Percentiles rank a stretch among this genome's conserved stretches.
Evolutionary conservation across 1,140 invertebrate genomes (phyloP).

Genomic region (Subanguina moxae): DNA sequence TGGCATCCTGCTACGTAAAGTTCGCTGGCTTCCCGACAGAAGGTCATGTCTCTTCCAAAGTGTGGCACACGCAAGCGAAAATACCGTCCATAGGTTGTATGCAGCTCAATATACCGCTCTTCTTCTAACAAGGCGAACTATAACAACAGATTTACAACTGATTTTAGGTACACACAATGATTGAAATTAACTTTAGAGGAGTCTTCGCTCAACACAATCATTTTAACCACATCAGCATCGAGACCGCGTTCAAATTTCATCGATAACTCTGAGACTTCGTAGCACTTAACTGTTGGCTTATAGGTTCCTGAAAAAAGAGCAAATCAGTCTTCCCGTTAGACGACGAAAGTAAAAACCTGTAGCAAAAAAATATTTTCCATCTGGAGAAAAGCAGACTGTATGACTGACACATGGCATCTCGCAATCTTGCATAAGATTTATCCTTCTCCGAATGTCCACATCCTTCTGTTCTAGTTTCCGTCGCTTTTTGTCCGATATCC

Average conservation of each 20-base stretch:
- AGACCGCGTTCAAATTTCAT: conserved; percentile 97
- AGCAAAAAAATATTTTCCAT: conserved; percentile 85
- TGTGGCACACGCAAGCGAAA: conserved; percentile 85
- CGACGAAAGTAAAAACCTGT: conserved; percentile 63
- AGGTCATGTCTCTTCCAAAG: conserved; percentile 88
- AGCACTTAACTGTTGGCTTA: conserved; percentile 91
- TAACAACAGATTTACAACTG: conserved; percentile 16
- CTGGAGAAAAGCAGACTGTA: conserved; percentile 77
- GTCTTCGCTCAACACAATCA: conserved; percentile 68
- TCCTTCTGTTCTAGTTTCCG: conserved; percentile 80
- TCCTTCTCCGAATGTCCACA: conserved; percentile 79
- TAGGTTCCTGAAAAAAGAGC: conserved; percentile 72
- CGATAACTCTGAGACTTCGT: conserved; percentile 88
- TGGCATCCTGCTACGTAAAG: no score
- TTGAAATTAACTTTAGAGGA: conserved; percentile 61
- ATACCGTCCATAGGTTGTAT: conserved; percentile 83
- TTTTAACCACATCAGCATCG: conserved; percentile 77
- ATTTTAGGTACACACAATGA: neutral
- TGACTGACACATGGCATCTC: conserved; percentile 89
- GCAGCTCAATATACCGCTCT: conserved; percentile 85
- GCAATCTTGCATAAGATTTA: conserved; percentile 97
- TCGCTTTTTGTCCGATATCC: conserved; percentile 84
- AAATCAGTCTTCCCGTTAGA: conserved; percentile 9
- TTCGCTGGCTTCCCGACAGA: conserved; percentile 83
- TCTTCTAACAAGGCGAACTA: conserved; percentile 66